Percentiles rank a stretch among this genome's conserved stretches.
phyloP scores from a whole-genome alignment of 1,140 invertebrate genomes.

The Neodiprion lecontei region DNA sequence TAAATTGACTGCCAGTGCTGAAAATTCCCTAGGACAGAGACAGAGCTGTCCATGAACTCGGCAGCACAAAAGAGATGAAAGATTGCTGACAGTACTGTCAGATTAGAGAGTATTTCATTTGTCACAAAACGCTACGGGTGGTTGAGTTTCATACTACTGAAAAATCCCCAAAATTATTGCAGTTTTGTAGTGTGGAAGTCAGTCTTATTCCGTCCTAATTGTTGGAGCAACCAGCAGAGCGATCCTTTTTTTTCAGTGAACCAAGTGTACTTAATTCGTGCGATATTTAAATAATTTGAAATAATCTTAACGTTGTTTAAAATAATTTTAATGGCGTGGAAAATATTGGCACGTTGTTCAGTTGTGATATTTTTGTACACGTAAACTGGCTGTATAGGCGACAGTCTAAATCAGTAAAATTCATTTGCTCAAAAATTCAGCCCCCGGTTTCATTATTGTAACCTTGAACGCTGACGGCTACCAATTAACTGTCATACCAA shows the following conservation, averaged over 20 bases:
- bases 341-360: background rate
- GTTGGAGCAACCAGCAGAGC: background rate
- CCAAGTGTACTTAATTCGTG: background rate
- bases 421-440: background rate
- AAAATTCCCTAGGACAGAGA: no score
- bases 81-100: no score
- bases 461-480: constrained; percentile 37
- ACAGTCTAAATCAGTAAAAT: background rate
- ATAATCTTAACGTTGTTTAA: background rate
- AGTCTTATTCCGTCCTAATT: no score
- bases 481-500: constrained; percentile 16
- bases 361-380: background rate
- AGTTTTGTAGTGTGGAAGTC: no score
- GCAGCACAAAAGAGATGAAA: no score
- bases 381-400: background rate
- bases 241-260: background rate
- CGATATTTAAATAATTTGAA: constrained; percentile 2
- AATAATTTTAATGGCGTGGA: background rate
- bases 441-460: constrained; percentile 33
- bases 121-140: no score
- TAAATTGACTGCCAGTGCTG: no score
- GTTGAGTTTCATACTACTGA: no score
- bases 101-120: no score
- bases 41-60: no score
- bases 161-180: no score